phyloP scores from a whole-genome alignment of 2,888 invertebrate species.

The Thera obeliscata region DNA sequence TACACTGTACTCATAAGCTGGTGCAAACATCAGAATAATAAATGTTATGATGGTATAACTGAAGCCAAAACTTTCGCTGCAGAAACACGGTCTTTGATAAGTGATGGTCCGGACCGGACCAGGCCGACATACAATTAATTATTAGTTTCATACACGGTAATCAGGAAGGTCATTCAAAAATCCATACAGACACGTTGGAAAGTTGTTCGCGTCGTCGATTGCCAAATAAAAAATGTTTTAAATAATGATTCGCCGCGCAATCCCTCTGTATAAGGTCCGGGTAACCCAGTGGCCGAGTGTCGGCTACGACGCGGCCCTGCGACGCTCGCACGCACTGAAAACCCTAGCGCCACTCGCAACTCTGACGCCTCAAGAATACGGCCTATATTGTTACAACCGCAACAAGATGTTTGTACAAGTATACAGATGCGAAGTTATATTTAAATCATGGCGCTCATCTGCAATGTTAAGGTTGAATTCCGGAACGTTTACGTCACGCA shows the following conservation, averaged over 20 bases:
- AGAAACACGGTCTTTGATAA: background rate
- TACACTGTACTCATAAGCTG: background rate
- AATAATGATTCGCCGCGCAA: constrained; percentile 46
- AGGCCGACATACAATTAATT: background rate
- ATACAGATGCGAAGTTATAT: constrained; percentile 73
- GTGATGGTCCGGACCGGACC: background rate
- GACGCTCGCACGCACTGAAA: constrained; percentile 9
- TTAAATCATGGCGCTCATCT: constrained; percentile 76
- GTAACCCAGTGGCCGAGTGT: constrained; percentile 61
- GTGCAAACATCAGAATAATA: background rate
- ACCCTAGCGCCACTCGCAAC: constrained; percentile 21
- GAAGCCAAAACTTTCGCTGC: background rate
- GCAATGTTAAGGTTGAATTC: constrained; percentile 83
- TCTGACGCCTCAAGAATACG: constrained; percentile 35
- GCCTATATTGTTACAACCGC: constrained; percentile 50
- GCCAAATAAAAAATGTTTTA: constrained; percentile 46
- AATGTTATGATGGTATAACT: background rate
- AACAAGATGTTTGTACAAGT: constrained; percentile 51
- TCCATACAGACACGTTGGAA: constrained; percentile 38
- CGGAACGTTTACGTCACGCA: constrained; percentile 70
- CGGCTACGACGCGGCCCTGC: constrained; percentile 44
- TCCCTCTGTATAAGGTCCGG: constrained; percentile 50
- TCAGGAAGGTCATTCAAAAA: background rate
- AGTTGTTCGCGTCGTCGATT: constrained; percentile 45
- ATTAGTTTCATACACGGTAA: background rate